Base-by-base conservation (phyloP, 2,113 vertebrate genomes). In the Phyllostomus discolor region DNA sequence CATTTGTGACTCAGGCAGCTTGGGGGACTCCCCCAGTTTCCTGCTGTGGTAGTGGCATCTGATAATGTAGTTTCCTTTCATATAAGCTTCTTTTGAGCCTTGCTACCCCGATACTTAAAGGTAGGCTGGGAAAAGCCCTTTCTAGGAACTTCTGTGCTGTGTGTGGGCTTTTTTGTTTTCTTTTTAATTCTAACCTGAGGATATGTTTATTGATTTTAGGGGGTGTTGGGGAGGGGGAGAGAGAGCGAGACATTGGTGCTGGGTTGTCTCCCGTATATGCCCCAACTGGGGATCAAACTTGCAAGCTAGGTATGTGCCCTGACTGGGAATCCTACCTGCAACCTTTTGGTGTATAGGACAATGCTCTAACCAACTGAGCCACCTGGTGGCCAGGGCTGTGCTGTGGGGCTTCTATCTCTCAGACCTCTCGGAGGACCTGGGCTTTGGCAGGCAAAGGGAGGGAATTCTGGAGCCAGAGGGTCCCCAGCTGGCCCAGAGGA, bases 11-110 rank as follows among this genome's bases (percentile, higher is more conserved):
- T 95, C 95, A 75, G 73, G 41, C 26, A 4, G 48, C 62, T 41
- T 2, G 0, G 17, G 94, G 97, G 91, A 62, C 94, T 89, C 73
- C 86, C 95, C 88, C 78, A 10, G 46, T n/a, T 57, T 85, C 86
- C 93, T 69, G 72, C 72, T 46, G 26, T 22, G 46, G 24, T 33
- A 5, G 88, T 67, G 83, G 15, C 0, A 9, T 38, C 64, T 22
- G 4, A 1, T 22, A 10, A 14, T 5, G 62, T n/a, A 85, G 89
- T 88, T 89, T 94, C 72, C 80, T 90, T 88, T 84, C 52, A 10
- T 10, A 33, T 87, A 59, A 90, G 62, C 59, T 83, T 95, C 70
- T 87, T 43, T 57, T 57, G 54, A 62, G 62, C 67, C 46, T 69
- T 28, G 28, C 6, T 6, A 33, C 66, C 41, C 81, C 6, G 20